A percentile compares a stretch with the other conserved stretches of the same genome.
Conservation (phyloP, 2,113 vertebrate species). For the Malurus elegans region DNA sequence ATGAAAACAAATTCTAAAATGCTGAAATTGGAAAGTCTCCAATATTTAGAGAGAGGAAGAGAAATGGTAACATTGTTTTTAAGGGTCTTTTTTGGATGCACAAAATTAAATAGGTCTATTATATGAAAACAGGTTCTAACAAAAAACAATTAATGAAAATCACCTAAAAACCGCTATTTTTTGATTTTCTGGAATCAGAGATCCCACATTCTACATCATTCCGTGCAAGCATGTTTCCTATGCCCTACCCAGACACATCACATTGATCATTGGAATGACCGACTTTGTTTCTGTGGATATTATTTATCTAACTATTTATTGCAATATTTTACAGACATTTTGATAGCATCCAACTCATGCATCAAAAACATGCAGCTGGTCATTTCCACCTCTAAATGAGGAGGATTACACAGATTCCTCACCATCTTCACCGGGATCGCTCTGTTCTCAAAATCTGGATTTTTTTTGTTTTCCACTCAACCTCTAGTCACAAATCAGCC, state of each 20-base stretch:
- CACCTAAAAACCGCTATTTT: not conserved
- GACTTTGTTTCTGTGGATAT: not conserved
- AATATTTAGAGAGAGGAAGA: accelerated
- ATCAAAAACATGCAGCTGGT: not conserved
- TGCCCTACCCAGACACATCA: not conserved
- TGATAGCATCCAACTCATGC: not conserved
- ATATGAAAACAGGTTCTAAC: not conserved
- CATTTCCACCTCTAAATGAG: not conserved
- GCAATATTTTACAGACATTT: not conserved
- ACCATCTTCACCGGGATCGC: not conserved
- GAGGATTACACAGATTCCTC: not conserved
- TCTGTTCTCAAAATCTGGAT: not conserved
- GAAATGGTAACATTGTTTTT: not conserved
- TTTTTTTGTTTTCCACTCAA: not conserved
- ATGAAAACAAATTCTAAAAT: not conserved
- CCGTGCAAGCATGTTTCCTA: not conserved
- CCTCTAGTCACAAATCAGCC: not conserved
- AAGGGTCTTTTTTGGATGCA: not conserved
- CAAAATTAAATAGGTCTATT: not conserved
- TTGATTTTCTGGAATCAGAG: not conserved
- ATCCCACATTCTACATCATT: not conserved
- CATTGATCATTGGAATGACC: not conserved
- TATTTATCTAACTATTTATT: not conserved
- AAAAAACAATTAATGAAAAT: not conserved
- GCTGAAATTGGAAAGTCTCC: not conserved